These are phyloP conservation scores for Diachasmimorpha longicaudata DNA, from an alignment of 1,140 invertebrate genomes.

Conservation along the genomic window DNA sequence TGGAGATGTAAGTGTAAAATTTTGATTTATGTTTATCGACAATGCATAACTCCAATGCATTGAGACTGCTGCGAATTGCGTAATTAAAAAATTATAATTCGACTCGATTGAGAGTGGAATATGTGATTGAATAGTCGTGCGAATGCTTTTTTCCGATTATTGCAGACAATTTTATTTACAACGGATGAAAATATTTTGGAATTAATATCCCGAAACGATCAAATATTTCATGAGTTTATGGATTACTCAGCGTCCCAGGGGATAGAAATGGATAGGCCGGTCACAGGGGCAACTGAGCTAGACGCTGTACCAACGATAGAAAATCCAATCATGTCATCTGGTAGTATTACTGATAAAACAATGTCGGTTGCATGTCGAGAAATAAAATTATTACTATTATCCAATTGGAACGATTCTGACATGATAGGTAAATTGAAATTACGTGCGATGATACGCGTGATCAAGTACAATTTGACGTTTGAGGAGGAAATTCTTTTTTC, in stretches of 20 bases:
- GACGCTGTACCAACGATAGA: constrained; percentile 32
- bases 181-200: constrained; percentile 77
- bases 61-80: too few relatives aligned
- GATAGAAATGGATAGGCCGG: constrained; percentile 63
- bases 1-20: constrained; percentile 74
- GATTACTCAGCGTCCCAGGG: constrained; percentile 40
- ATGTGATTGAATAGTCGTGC: too few relatives aligned
- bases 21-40: background rate
- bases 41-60: background rate
- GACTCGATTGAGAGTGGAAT: too few relatives aligned
- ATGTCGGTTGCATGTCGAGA: constrained; percentile 54
- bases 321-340: constrained; percentile 34
- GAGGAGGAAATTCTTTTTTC: background rate
- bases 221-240: constrained; percentile 67
- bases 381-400: constrained; percentile 64
- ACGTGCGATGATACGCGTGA: background rate
- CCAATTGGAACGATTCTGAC: constrained; percentile 67
- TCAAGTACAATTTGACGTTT: too few relatives aligned
- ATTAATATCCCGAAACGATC: constrained; percentile 74
- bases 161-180: constrained; percentile 84
- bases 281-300: constrained; percentile 62
- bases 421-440: constrained; percentile 57
- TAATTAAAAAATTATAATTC: too few relatives aligned
- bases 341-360: constrained; percentile 46
- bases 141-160: constrained; percentile 24